These are phyloP conservation scores for Cydia amplana DNA, from an alignment of 1,140 invertebrate genomes.

Conservation along the genomic window DNA sequence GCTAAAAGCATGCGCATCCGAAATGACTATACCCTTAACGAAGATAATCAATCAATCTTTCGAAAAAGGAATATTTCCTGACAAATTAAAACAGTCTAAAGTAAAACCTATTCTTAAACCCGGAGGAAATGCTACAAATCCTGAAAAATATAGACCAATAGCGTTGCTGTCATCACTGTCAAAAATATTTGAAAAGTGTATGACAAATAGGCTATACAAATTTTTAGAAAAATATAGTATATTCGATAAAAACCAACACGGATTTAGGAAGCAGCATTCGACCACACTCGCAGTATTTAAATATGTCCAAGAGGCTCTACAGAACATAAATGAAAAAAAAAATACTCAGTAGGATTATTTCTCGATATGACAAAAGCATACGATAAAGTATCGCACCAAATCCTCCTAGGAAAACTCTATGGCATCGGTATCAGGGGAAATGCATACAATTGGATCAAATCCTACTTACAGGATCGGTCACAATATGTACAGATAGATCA, in stretches of 20 bases:
- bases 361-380: constrained; percentile 4
- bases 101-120: too few species aligned
- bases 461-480: constrained; percentile 33
- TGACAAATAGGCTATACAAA: too few species aligned
- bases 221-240: constrained; percentile 8
- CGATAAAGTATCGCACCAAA: not conserved
- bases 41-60: too few species aligned
- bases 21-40: too few species aligned
- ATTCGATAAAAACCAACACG: constrained; percentile 5
- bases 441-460: constrained; percentile 12
- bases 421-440: not conserved
- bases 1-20: too few species aligned
- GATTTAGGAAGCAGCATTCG: constrained; percentile 13
- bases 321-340: not conserved
- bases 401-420: constrained; percentile 6
- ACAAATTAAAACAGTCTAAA: too few species aligned
- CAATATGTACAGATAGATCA: too few species aligned
- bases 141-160: too few species aligned
- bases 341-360: not conserved
- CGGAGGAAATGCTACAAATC: too few species aligned
- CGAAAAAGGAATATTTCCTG: too few species aligned
- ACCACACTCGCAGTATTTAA: not conserved
- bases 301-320: not conserved
- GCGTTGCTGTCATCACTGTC: too few species aligned
- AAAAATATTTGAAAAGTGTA: too few species aligned